Conservation (phyloP, 2,113 vertebrate genomes). For the Blennius ocellaris region DNA sequence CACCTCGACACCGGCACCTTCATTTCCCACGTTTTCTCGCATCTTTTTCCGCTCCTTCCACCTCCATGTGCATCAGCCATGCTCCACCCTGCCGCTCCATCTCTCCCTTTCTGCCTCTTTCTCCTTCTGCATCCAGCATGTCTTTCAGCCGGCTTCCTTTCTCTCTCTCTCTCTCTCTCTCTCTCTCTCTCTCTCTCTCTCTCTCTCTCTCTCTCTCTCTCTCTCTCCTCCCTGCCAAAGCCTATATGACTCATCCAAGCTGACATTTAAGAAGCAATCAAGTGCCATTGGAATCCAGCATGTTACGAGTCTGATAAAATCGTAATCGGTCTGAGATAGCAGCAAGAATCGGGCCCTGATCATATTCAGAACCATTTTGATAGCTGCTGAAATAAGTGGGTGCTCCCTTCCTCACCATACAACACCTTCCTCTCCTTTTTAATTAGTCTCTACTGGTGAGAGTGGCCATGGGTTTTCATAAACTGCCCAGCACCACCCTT, state of each 20-base stretch:
- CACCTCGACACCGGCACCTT: slow-evolving; percentile 5
- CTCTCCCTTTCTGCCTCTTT: slow-evolving; percentile 18
- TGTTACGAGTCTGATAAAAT: slow-evolving; percentile 50
- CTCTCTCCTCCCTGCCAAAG: slow-evolving; percentile 33
- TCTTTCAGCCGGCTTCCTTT: background rate
- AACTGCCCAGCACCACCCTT: slow-evolving; percentile 46
- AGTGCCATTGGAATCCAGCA: slow-evolving; percentile 46
- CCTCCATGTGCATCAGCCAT: slow-evolving; percentile 37
- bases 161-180: slow-evolving; percentile 39
- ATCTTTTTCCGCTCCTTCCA: background rate
- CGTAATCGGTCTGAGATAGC: slow-evolving; percentile 35
- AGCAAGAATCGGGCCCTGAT: slow-evolving; percentile 22
- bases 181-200: slow-evolving; percentile 16
- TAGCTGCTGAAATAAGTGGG: slow-evolving; percentile 37
- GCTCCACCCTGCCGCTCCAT: slow-evolving; percentile 38
- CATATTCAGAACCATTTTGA: slow-evolving; percentile 21
- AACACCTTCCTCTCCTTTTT: slow-evolving; percentile 44
- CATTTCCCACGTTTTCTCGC: slow-evolving; percentile 1
- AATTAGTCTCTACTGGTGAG: slow-evolving; percentile 15
- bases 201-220: slow-evolving; percentile 43
- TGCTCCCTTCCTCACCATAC: slow-evolving; percentile 30
- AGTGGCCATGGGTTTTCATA: slow-evolving; percentile 25
- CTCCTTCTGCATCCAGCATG: slow-evolving; percentile 24
- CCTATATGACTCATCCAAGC: slow-evolving; percentile 76
- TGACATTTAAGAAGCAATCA: slow-evolving; percentile 78